A percentile compares a stretch with the other conserved stretches of the same genome.
phyloP scores from a whole-genome alignment of 2,113 vertebrate species.

The Hippotragus niger region DNA sequence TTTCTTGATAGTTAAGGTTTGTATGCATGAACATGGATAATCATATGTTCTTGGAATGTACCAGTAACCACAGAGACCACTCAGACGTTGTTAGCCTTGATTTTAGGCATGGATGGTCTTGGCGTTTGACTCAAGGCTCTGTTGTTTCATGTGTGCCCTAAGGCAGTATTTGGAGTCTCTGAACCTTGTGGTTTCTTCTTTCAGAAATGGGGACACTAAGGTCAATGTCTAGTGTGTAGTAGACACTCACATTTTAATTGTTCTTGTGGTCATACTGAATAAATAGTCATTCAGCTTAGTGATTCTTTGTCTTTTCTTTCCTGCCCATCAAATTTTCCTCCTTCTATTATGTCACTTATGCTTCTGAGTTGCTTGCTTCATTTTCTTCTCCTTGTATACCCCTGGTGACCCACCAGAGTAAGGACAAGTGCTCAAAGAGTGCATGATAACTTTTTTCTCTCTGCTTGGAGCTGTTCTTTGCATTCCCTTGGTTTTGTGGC shows the following conservation, averaged over 20 bases:
- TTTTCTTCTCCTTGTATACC: not conserved
- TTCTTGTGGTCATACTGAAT: not conserved
- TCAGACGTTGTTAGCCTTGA: not conserved
- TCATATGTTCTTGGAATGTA: not conserved
- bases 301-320: not conserved
- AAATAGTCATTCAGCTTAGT: not conserved
- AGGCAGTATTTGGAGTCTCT: not conserved
- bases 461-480: not conserved
- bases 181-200: not conserved
- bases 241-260: not conserved
- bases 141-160: not conserved
- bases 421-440: not conserved
- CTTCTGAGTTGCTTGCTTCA: not conserved
- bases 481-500: conserved; percentile 13
- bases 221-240: not conserved
- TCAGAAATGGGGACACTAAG: not conserved
- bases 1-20: conserved; percentile 2
- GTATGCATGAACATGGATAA: not conserved
- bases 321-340: not conserved
- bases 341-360: not conserved
- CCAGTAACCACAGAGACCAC: not conserved
- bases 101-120: not conserved
- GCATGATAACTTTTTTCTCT: not conserved
- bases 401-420: not conserved
- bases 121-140: not conserved